Base-by-base conservation (phyloP, 1,140 invertebrate species). In the Zaprionus kolodkinae region DNA sequence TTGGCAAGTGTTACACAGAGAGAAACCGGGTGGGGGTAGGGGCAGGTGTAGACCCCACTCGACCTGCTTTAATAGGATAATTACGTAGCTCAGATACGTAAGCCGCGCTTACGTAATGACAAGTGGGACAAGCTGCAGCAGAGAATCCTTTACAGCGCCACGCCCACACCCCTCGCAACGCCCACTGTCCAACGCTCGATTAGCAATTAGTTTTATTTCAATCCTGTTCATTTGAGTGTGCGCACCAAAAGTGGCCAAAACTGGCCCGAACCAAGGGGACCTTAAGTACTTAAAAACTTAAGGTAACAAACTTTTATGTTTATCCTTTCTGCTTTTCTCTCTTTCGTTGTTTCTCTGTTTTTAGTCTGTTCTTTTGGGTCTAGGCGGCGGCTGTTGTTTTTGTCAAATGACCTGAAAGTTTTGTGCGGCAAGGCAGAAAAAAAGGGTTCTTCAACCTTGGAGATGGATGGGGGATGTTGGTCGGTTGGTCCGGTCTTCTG, bases 171-270 rank as follows among this genome's bases (percentile, higher is more conserved):
- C 3, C 45, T 21, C 17, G n/a, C n/a, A 7, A 15, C 45, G 15
- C 15, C 11, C 30, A 5, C 6, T 7, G 35, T 68, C 52, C 52
- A 76, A 74, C 73, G 63, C 83, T 74, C 83, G 78, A 87, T 87
- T 84, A 87, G 80, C 77, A 87, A 87, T 87, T 88, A 76, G 85
- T 84, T 89, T 89, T 87, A 87, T 87, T 80, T 80, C 74, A 82
- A 86, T 78, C 69, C 76, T 71, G 64, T 73, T 85, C 74, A 78
- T 65, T 62, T 77, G 71, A 84, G 63, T 76, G 78, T 52, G 50
- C 61, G 59, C 48, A 64, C 45, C 61, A 45, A 67, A 52, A 57
- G 57, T 57, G 48, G 33, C 5, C 40, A 64, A 57, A 64, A 63
- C 50, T 72, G 50, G 68, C 60, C 27, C 61, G 50, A 66, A 59